These are phyloP conservation scores for Typhlichthys subterraneus DNA, from an alignment of 2,797 vertebrate genomes.

Conservation along the genomic window DNA sequence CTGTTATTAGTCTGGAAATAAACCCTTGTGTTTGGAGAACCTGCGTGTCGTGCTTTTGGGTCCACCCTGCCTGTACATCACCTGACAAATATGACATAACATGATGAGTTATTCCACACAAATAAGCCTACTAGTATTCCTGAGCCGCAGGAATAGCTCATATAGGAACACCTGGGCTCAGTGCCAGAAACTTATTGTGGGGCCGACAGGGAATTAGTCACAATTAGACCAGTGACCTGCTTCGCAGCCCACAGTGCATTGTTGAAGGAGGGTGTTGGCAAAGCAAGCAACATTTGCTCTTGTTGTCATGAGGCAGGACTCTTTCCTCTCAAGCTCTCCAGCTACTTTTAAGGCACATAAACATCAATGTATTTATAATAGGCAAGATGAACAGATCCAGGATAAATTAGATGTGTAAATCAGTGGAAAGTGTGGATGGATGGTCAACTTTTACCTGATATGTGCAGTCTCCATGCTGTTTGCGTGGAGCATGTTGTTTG, in stretches of 20 bases:
- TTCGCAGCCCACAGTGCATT: conserved; percentile 25
- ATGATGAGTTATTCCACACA: too few species aligned
- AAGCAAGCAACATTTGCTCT: conserved; percentile 30
- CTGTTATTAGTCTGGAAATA: too few species aligned
- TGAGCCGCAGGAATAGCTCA: conserved; percentile 12
- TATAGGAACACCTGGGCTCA: conserved; percentile 28
- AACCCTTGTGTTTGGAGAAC: too few species aligned
- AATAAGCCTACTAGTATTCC: neutral
- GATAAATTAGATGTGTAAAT: neutral
- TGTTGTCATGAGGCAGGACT: conserved; percentile 20
- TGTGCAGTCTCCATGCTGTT: too few species aligned
- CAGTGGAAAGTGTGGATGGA: neutral
- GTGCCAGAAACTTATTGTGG: conserved; percentile 47
- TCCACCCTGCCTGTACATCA: too few species aligned
- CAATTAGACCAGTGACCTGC: conserved; percentile 51
- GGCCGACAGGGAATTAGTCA: conserved; percentile 57
- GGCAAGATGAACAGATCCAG: too few species aligned
- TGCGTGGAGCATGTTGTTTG: too few species aligned
- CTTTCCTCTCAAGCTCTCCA: conserved; percentile 1
- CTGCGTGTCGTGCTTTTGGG: too few species aligned
- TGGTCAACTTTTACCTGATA: too few species aligned
- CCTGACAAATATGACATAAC: too few species aligned
- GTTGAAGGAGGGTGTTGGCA: conserved; percentile 18
- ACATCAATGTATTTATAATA: too few species aligned
- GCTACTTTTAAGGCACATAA: neutral